Base-by-base conservation (phyloP, 2,113 vertebrate genomes). In the Misgurnus mizolepis region DNA sequence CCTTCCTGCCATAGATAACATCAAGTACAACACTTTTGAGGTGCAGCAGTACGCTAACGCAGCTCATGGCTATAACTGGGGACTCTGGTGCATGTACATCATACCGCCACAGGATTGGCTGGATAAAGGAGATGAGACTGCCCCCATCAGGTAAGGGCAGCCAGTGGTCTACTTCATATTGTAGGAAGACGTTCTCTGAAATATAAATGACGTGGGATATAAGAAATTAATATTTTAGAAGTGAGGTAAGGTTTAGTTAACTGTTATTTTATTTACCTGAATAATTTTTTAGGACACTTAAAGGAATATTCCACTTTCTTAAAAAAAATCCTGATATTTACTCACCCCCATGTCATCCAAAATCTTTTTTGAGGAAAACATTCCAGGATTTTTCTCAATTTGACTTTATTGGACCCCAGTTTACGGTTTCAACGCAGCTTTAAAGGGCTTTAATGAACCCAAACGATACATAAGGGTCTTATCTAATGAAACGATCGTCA, bases 71-170 rank as follows among this genome's bases (percentile, higher is more conserved):
- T 99, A 98, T 90, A 99, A 96, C 93, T 99, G 98, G 98, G 97
- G 97, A 0, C 92, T 99, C 80, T 99, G 98, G 98, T 99, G 98
- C 86, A 99, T 98, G 97, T 99, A 99, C 91, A 98, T 99, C 84
- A 95, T 96, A 79, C 98, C 98, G 0, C 97, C 97, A 0, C 96
- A 95, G 90, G 97, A 98, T 85, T 99, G 98, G 98, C 93, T 99
- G 70, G 96, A 98, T 88, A 96, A 93, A 12, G 98, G 96, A 0
- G 97, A 99, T 0, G 96, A 99, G 90, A 95, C 98, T 0, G 98
- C 97, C 1, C 98, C 98, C 78, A 99, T 99, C 94, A 95, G 97
- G 98, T 99, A 90, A 92, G 89, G 12, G 8, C 50, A 34, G 43
- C 79, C 79, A 41, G 34, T 14, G 47, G 22, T 12, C 76, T 68